Conservation (phyloP, 2,113 vertebrate species). For the Rafetus swinhoei region DNA sequence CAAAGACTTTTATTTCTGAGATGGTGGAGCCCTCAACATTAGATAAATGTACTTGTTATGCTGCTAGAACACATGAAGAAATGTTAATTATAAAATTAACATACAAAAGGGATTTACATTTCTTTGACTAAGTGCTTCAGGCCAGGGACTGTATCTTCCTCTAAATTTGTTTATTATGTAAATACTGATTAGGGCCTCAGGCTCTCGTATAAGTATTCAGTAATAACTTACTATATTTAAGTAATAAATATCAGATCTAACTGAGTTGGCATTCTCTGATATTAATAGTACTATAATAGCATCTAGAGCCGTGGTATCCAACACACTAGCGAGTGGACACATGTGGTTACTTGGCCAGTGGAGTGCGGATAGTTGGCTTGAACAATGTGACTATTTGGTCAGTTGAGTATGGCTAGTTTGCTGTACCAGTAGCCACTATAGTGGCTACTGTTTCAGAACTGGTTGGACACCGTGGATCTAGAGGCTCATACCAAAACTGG, state of each 20-base stretch:
- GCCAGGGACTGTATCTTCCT: accelerated
- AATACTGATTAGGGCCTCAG: background rate
- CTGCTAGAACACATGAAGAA: background rate
- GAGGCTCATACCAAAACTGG: background rate
- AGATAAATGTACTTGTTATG: background rate
- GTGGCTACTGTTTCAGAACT: too few relatives aligned
- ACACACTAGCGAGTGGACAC: too few relatives aligned
- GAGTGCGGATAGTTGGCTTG: too few relatives aligned
- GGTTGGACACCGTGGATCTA: too few relatives aligned
- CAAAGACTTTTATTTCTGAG: background rate
- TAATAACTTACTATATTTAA: background rate
- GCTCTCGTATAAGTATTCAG: background rate
- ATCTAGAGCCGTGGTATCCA: background rate
- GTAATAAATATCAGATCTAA: background rate
- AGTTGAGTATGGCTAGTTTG: too few relatives aligned
- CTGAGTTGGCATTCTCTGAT: background rate
- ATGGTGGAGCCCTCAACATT: background rate
- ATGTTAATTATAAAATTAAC: background rate
- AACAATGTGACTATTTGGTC: too few relatives aligned
- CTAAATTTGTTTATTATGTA: accelerated
- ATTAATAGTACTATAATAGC: background rate
- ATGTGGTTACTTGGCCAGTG: too few relatives aligned
- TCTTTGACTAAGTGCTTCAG: background rate
- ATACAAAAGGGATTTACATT: background rate
- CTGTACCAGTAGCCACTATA: too few relatives aligned